Percentiles rank a stretch among this genome's conserved stretches.
Conservation (phyloP, 2,888 invertebrate species). For the Platynereis dumerilii region DNA sequence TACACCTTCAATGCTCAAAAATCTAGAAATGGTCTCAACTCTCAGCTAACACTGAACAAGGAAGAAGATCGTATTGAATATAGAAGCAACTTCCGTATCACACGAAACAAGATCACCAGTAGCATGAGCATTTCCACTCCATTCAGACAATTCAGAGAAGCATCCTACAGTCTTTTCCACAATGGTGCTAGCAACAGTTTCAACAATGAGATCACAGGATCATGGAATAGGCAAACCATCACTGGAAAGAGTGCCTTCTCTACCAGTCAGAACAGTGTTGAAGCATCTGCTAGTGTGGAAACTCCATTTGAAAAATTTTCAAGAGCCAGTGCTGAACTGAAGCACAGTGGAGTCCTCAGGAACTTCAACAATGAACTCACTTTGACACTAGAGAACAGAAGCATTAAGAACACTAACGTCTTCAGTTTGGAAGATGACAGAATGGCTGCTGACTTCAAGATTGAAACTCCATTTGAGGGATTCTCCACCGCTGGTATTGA, state of each 20-base stretch:
- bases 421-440: not conserved
- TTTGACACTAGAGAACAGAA: not conserved
- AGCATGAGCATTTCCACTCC: too few species aligned
- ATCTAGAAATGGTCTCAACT: not conserved
- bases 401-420: not conserved
- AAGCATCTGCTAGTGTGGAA: not conserved
- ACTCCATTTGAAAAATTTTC: constrained; percentile 2
- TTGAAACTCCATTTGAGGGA: not conserved
- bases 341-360: not conserved
- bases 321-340: not conserved
- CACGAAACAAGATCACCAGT: too few species aligned
- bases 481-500: not conserved
- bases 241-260: not conserved
- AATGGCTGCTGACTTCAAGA: constrained; percentile 2
- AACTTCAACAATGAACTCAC: not conserved
- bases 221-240: constrained; percentile 6
- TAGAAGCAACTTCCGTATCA: too few species aligned
- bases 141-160: too few species aligned
- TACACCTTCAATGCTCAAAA: constrained; percentile 15
- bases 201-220: not conserved
- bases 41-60: not conserved
- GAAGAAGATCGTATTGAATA: too few species aligned
- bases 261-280: not conserved
- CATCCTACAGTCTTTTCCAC: too few species aligned
- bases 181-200: constrained; percentile 2